phyloP scores from a whole-genome alignment of 2,797 vertebrate genomes.

The Arrhamphus sclerolepis region DNA sequence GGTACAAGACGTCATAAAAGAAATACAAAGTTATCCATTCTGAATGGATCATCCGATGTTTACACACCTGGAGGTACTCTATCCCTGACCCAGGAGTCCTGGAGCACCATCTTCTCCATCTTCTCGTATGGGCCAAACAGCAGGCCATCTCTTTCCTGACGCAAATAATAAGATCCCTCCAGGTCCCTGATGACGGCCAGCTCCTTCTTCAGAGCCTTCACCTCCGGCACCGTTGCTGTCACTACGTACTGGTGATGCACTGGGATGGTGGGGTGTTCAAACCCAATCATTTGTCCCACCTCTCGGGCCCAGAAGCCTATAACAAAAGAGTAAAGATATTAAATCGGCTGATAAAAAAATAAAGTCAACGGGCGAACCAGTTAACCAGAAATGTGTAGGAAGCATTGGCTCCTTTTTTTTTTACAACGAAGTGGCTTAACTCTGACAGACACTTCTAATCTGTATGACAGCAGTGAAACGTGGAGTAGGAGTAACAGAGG shows the following conservation, averaged over 20 bases:
- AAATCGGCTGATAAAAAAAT: neutral
- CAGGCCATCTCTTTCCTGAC: slow-evolving; percentile 94
- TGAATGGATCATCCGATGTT: neutral
- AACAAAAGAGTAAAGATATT: slow-evolving; percentile 4
- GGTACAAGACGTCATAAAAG: neutral
- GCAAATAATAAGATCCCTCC: slow-evolving; percentile 93
- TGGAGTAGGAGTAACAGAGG: too few relatives aligned
- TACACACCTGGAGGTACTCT: slow-evolving; percentile 91
- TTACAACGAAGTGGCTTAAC: too few relatives aligned
- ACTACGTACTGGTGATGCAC: slow-evolving; percentile 98
- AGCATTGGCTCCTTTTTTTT: too few relatives aligned
- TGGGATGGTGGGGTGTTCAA: slow-evolving; percentile 92
- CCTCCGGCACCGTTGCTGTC: slow-evolving; percentile 93
- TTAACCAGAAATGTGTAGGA: neutral
- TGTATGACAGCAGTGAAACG: too few relatives aligned
- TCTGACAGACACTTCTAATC: too few relatives aligned
- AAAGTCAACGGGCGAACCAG: neutral
- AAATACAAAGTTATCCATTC: neutral
- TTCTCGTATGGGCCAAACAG: slow-evolving; percentile 95
- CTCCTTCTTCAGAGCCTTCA: slow-evolving; percentile 91
- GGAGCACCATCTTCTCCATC: slow-evolving; percentile 93
- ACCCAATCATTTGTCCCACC: slow-evolving; percentile 89
- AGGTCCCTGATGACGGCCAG: slow-evolving; percentile 93
- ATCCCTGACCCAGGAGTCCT: slow-evolving; percentile 91
- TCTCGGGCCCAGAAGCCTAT: slow-evolving; percentile 97